These are phyloP conservation scores for Zygaena filipendulae DNA, from an alignment of 2,888 invertebrate genomes.

Conservation along the genomic window DNA sequence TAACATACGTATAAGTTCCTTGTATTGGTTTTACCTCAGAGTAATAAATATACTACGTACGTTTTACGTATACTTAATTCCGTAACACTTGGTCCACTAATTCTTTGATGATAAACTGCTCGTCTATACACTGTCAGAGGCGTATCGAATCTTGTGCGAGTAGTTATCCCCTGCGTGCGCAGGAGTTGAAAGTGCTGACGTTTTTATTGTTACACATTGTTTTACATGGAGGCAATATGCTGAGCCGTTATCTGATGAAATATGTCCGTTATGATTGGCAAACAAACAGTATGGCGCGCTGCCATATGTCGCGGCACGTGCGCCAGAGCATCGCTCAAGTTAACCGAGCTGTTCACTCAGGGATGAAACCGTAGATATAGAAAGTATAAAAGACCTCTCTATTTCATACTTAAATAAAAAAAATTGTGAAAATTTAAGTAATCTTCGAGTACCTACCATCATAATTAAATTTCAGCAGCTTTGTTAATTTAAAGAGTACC, in stretches of 20 bases:
- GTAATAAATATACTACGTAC: too few relatives aligned
- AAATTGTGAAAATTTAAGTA: too few relatives aligned
- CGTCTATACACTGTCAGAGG: conserved; percentile 30
- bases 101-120: too few relatives aligned
- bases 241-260: conserved; percentile 67
- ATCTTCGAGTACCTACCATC: too few relatives aligned
- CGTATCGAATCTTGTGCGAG: conserved; percentile 43
- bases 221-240: conserved; percentile 58
- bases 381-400: conserved; percentile 9
- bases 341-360: conserved; percentile 58
- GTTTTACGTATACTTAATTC: too few relatives aligned
- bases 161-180: too few relatives aligned
- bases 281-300: conserved; percentile 66
- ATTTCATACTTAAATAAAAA: neutral
- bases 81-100: too few relatives aligned
- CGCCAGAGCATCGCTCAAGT: conserved; percentile 55
- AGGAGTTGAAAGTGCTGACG: conserved; percentile 43
- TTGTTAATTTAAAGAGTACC: too few relatives aligned
- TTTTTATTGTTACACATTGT: conserved; percentile 59
- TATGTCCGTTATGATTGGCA: conserved; percentile 70
- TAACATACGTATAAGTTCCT: too few relatives aligned
- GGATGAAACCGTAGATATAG: conserved; percentile 49
- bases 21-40: too few relatives aligned
- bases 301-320: conserved; percentile 68
- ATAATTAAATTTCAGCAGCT: too few relatives aligned